These are phyloP conservation scores for Litocranius walleri DNA, from an alignment of 2,113 vertebrate species.

Conservation along the genomic window DNA sequence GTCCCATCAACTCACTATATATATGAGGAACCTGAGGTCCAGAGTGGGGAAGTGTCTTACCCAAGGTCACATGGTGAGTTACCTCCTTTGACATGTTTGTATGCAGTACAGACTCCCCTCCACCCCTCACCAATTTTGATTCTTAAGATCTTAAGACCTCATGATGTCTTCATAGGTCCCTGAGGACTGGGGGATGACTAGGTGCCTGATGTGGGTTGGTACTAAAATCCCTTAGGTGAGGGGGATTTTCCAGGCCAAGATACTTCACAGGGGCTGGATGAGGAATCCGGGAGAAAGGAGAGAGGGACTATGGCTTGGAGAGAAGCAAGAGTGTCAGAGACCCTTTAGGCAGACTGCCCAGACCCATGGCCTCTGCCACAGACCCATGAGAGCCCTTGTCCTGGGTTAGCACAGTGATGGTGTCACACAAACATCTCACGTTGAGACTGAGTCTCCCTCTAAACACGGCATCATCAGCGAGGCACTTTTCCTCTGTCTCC, in stretches of 20 bases:
- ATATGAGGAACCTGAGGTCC: conserved; percentile 75
- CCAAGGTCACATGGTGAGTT: conserved; percentile 75
- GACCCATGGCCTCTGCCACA: neutral
- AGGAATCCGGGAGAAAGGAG: neutral
- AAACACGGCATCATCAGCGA: neutral
- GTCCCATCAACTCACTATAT: conserved; percentile 73
- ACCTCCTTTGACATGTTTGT: conserved; percentile 51
- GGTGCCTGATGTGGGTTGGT: neutral
- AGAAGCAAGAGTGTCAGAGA: neutral
- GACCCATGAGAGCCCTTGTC: neutral
- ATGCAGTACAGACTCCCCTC: neutral
- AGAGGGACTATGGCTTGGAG: neutral
- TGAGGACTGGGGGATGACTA: neutral
- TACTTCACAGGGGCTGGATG: neutral
- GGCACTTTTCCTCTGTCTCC: neutral
- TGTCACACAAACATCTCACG: neutral
- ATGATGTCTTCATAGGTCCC: neutral
- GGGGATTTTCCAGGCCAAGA: neutral
- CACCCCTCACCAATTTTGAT: neutral
- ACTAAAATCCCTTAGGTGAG: neutral
- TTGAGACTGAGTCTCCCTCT: neutral
- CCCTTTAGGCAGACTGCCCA: neutral
- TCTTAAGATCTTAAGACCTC: neutral
- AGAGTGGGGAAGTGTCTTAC: conserved; percentile 73
- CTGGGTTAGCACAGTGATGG: neutral